Conservation (phyloP, 53 echinoderm and acorn worm species). For the Patiria pectinifera region DNA sequence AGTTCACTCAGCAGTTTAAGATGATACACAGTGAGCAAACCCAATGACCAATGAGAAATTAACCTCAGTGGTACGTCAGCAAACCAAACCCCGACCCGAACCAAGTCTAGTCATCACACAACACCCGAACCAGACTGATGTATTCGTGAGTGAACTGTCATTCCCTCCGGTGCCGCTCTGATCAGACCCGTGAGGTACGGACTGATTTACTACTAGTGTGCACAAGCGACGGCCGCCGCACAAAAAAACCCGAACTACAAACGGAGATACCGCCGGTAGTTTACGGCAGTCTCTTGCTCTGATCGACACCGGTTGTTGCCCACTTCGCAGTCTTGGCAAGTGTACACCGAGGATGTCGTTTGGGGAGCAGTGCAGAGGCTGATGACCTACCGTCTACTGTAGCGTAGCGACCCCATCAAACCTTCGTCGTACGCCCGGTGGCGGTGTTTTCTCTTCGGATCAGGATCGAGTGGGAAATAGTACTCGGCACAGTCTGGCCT, state of each 20-base stretch:
- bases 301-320: neutral
- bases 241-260: slow-evolving; percentile 6
- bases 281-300: neutral
- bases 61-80: neutral
- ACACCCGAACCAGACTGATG: slow-evolving; percentile 32
- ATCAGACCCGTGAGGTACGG: slow-evolving; percentile 26
- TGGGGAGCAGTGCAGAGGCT: slow-evolving; percentile 23
- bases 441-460: slow-evolving; percentile 7
- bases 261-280: slow-evolving; percentile 20
- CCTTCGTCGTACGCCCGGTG: slow-evolving; percentile 12
- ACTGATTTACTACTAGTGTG: slow-evolving; percentile 51
- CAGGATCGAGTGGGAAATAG: neutral
- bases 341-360: slow-evolving; percentile 24
- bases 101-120: neutral
- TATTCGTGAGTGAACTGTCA: slow-evolving; percentile 35
- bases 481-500: slow-evolving; percentile 1
- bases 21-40: neutral
- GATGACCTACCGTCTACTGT: slow-evolving; percentile 66
- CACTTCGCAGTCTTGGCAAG: slow-evolving; percentile 19
- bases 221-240: slow-evolving; percentile 2
- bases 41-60: neutral
- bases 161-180: slow-evolving; percentile 3
- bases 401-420: slow-evolving; percentile 58
- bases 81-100: neutral
- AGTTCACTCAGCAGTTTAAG: neutral